These are phyloP conservation scores for Cygnus olor DNA, from an alignment of 2,797 vertebrate species.

Conservation along the genomic window DNA sequence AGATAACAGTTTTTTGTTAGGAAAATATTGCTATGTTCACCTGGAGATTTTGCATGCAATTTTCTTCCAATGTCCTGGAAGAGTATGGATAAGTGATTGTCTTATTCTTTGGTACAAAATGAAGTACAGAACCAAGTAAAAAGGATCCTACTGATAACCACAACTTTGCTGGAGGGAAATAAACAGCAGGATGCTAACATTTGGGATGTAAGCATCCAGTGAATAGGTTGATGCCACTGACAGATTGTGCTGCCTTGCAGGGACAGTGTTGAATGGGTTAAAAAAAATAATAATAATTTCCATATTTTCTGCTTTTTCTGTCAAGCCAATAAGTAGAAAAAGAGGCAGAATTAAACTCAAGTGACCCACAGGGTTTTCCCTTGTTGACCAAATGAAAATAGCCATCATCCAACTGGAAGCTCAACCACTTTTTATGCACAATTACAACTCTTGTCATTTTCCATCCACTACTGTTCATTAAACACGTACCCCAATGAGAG, in stretches of 20 bases:
- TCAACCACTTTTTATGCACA: not conserved
- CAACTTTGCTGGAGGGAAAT: not conserved
- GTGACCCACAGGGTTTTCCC: not conserved
- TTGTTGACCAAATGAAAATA: not conserved
- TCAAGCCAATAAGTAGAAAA: not conserved
- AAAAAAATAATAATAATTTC: not conserved
- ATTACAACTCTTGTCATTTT: not conserved
- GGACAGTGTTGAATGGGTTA: not conserved
- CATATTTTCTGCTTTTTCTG: not conserved
- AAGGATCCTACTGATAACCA: not conserved
- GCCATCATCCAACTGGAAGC: not conserved
- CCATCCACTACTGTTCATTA: not conserved
- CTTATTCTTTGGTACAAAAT: not conserved
- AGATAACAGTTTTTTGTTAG: not conserved
- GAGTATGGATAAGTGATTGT: not conserved
- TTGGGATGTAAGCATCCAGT: not conserved
- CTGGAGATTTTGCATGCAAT: not conserved
- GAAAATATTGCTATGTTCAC: not conserved
- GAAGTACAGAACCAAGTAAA: not conserved
- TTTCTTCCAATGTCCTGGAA: accelerated
- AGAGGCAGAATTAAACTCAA: not conserved
- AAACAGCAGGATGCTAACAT: not conserved
- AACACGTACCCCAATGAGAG: not conserved
- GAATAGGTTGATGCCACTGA: not conserved
- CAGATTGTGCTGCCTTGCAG: not conserved